Evolutionary conservation across 1,140 invertebrate species (phyloP), one percentile per base, ranked within the genome.

Genomic region (Macrocentrus cingulum): DNA sequence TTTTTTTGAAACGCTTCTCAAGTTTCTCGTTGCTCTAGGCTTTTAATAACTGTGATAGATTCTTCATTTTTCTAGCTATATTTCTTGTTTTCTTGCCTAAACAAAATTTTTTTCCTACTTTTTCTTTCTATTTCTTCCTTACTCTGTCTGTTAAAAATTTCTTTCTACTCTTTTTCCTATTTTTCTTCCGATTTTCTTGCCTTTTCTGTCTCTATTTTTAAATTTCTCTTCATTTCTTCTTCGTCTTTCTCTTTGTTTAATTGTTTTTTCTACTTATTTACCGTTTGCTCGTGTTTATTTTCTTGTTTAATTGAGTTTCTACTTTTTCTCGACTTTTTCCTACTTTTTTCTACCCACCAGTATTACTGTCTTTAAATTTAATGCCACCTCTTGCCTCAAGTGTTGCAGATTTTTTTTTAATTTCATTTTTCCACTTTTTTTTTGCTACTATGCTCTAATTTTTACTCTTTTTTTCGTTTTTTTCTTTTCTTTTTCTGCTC

Each of bases 281-380:
- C 19, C n/a, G 25, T 59, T 16, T 25, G 23, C 16, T 50, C 22
- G 19, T 16, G 7, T 55, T 16, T 32, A 34, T 36, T 51, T 32
- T 56, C 7, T 34, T n/a, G n/a, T n/a, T n/a, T n/a, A n/a, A n/a
- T n/a, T n/a, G n/a, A 41, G 15, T 20, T 56, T 29, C n/a, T 55
- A 7, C 15, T 57, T 48, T 39, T 50, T 29, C 9, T 37, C 42
- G 4, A 50, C 18, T 9, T 16, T 39, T 36, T 44, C 9, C 44
- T 16, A 37, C 22, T 55, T 54, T 45, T 56, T 39, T 48, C 44
- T 69, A 68, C 68, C 68, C 64, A 63, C 56, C 71, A 73, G 71
- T 73, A 73, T 73, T 73, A 71, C 32, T 25, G 51, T 56, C 44
- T 66, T 44, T 53, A 65, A 64, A 63, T 61, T 64, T 25, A 48